Evolutionary conservation across 2,113 vertebrate species (phyloP).

Genomic region (Elephantulus edwardii): DNA sequence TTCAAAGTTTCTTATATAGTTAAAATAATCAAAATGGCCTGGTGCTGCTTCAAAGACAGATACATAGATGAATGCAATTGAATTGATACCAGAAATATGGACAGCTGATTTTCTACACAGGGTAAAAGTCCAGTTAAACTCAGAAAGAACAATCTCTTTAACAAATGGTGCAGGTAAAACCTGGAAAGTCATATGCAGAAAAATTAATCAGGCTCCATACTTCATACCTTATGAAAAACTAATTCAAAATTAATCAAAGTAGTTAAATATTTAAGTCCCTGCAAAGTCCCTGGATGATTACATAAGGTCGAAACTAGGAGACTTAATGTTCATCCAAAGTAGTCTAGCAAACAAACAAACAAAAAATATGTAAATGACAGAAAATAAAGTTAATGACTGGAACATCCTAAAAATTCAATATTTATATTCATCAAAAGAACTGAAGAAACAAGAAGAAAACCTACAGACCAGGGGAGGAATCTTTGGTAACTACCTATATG

Average conservation of each 20-base stretch:
- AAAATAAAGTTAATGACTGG: not conserved
- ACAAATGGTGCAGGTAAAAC: not conserved
- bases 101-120: not conserved
- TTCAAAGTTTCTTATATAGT: not conserved
- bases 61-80: not conserved
- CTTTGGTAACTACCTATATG: not conserved
- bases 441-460: not conserved
- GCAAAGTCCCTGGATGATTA: not conserved
- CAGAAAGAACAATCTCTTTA: not conserved
- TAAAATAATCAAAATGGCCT: not conserved
- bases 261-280: not conserved
- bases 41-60: not conserved
- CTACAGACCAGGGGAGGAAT: not conserved
- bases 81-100: not conserved
- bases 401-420: not conserved
- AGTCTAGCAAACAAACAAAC: not conserved
- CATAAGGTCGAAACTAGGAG: not conserved
- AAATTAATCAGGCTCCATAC: not conserved
- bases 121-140: not conserved
- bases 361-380: not conserved
- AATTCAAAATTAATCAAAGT: not conserved
- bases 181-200: not conserved
- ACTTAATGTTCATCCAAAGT: not conserved
- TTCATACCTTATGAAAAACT: not conserved
- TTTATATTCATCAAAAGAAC: not conserved